Evolutionary conservation across 2,797 vertebrate genomes (phyloP), one percentile per base, ranked within the genome.

Genomic region (Cynodonichthys magdalenae): DNA sequence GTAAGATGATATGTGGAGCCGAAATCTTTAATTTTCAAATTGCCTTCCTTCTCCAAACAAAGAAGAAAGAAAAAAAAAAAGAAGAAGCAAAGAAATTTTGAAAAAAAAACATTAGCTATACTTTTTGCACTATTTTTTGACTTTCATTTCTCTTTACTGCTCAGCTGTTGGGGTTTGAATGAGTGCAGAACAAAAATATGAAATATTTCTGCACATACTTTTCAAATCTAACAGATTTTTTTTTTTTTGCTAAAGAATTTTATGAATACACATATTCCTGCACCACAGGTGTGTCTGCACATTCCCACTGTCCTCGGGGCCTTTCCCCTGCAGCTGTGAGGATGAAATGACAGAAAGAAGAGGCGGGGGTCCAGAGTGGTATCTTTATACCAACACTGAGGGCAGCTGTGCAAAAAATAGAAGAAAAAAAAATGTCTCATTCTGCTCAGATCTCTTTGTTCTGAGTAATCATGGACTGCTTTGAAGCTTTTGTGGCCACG

Each of bases 41-140:
- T 80, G 68, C 69, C 67, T 82, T 80, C 69, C 63, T 81, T 50
- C 47, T 72, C 78, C 75, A 68, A 49, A 34, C n/a, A n/a, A n/a
- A n/a, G n/a, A n/a, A n/a, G n/a, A 53, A 58, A 58, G 19, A 12
- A 41, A 24, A 24, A 24, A 2, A 24, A 24, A 46, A 58, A 58
- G 31, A 12, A 41, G 50, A 29, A 41, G 10, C 14, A 15, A 31
- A 64, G 6, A 29, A 31, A 31, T 31, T 31, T 31, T 31, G 5
- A 31, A 31, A 31, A 31, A 31, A 31, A 52, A 53, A 71, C 77
- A 80, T 88, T 81, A 4, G 82, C 78, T 73, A 75, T 72, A 72
- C 76, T 89, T 90, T 87, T 91, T 92, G 90, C 90, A 92, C 89
- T 91, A 89, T 89, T 74, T 82, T 85, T 80, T 71, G 80, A 70